Evolutionary conservation across 1,140 invertebrate species (phyloP).

Genomic region (Apis laboriosa): DNA sequence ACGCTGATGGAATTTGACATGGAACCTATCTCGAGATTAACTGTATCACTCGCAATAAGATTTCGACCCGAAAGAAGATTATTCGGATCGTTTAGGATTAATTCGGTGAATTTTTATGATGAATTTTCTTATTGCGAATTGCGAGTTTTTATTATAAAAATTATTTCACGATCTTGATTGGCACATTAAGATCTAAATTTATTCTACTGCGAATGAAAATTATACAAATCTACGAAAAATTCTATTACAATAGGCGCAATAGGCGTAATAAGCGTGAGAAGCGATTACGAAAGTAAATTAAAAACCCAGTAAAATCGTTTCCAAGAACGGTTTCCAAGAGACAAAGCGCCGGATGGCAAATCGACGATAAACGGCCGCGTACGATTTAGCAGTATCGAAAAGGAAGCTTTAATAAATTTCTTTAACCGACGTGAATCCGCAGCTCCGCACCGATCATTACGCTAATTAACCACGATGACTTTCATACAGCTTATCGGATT

Average conservation of each 20-base stretch:
- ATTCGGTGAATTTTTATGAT: too few species aligned
- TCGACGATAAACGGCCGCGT: conserved; percentile 35
- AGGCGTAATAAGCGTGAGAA: neutral
- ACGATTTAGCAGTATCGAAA: conserved; percentile 27
- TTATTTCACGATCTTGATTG: too few species aligned
- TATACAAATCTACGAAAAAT: neutral
- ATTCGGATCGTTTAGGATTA: neutral
- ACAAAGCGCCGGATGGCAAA: conserved; percentile 11
- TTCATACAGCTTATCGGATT: conserved; percentile 41
- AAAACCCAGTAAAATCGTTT: too few species aligned
- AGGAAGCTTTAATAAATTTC: conserved; percentile 52
- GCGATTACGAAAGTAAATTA: neutral
- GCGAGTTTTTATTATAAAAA: too few species aligned
- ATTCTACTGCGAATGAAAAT: neutral
- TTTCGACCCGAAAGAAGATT: neutral
- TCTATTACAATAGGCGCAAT: neutral
- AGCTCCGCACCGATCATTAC: conserved; percentile 49
- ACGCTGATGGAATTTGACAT: neutral
- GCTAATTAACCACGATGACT: conserved; percentile 66
- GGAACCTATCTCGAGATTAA: too few species aligned
- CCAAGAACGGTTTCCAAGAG: neutral
- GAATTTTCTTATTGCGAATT: too few species aligned
- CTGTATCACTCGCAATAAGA: neutral
- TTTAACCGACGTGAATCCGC: neutral
- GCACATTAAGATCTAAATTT: too few species aligned